Evolutionary conservation across 2,888 invertebrate species (phyloP), one percentile per base, ranked within the genome.

Genomic region (Phalera bucephala): DNA sequence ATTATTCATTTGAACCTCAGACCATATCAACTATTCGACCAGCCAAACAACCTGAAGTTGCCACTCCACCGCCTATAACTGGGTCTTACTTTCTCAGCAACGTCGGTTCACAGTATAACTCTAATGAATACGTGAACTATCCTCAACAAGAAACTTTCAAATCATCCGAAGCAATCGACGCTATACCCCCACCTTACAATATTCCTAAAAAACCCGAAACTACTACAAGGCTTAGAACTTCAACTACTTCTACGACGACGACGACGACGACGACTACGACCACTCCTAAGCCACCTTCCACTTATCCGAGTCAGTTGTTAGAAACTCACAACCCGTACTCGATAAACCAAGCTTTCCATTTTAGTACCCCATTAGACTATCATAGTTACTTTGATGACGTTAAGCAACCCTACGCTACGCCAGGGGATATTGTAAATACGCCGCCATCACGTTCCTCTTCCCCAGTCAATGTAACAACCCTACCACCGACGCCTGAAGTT

Each of bases 251-350:
- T 1, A 61, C 71, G 3, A 66, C 50, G 36, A 38, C 59, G 12
- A 51, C 46, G 1, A 58, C 60, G 3, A 71, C 76, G 3, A 58
- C 72, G 2, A 59, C 65, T 8, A 68, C 75, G 1, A 73, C 84
- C 2, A 79, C 83, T 1, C 69, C 75, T n/a, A 77, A 71, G 49
- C 55, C 69, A 25, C 68, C 80, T 15, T 78, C 85, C 2, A 83
- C 87, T 6, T 78, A 84, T 40, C 72, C 88, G 0, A 85, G 71
- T 45, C 84, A 81, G 44, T 52, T 89, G 31, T 53, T 89, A 9
- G 88, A 89, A 56, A 89, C 89, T 7, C 89, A 89, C 36, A 89
- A 89, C 48, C 89, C 90, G 1, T 90, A 85, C 51, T 87, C 87
- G 0, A 89, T 89, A 35, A 91, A 90, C 49, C 89, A 89, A 52